phyloP scores from a whole-genome alignment of 1,140 invertebrate genomes.

The Drosophila nikananu region DNA sequence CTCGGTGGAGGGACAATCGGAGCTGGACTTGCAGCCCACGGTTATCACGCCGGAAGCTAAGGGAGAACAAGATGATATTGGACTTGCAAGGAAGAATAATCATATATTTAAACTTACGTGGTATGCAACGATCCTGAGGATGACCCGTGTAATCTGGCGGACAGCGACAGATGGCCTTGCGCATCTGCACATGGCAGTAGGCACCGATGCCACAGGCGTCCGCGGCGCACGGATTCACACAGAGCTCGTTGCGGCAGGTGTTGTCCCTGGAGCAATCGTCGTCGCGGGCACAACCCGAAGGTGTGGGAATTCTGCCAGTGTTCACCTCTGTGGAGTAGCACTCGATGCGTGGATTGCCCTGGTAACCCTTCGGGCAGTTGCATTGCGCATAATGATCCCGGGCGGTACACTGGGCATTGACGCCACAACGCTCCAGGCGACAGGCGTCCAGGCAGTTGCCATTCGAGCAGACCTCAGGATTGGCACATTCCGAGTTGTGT shows the following conservation, averaged over 20 bases:
- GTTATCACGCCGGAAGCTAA: constrained; percentile 87
- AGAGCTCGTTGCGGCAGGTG: constrained; percentile 91
- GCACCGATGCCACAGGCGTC: constrained; percentile 91
- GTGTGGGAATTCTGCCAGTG: constrained; percentile 85
- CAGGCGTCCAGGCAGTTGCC: constrained; percentile 93
- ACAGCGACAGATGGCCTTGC: constrained; percentile 92
- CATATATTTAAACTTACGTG: constrained; percentile 88
- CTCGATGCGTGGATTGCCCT: constrained; percentile 93
- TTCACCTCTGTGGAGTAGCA: constrained; percentile 87
- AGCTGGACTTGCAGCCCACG: constrained; percentile 91
- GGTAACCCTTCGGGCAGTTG: constrained; percentile 91
- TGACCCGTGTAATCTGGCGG: constrained; percentile 92
- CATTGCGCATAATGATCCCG: constrained; percentile 91
- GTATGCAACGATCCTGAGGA: constrained; percentile 89
- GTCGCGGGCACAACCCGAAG: constrained; percentile 91
- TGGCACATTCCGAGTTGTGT: constrained; percentile 90
- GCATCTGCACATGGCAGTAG: constrained; percentile 91
- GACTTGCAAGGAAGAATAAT: neutral
- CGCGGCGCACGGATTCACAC: constrained; percentile 91
- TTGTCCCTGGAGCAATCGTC: constrained; percentile 91
- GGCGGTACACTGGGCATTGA: constrained; percentile 93
- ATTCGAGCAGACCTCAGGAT: constrained; percentile 90
- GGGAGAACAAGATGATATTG: constrained; percentile 3
- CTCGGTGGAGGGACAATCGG: constrained; percentile 92
- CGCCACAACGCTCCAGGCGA: constrained; percentile 91